A percentile compares a stretch with the other conserved stretches of the same genome.
These are phyloP conservation scores for Axea sp. DNA, from an alignment of 2,888 invertebrate genomes.

Conservation along the genomic window DNA sequence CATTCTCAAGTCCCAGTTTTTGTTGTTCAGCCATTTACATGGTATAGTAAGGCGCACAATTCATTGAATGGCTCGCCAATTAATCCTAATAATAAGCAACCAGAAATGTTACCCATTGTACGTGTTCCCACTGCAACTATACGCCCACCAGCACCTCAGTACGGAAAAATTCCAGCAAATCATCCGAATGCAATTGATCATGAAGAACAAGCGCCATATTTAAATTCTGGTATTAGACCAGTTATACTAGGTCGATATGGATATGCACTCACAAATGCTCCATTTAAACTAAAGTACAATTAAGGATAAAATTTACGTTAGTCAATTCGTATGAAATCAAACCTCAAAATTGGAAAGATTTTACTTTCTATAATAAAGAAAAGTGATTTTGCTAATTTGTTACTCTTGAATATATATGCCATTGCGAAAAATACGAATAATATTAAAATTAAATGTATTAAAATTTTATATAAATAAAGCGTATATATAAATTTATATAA, in stretches of 20 bases:
- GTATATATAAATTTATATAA: no score
- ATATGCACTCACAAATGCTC: conserved; percentile 60
- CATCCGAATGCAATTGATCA: conserved; percentile 28
- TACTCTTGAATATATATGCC: no score
- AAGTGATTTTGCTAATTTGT: no score
- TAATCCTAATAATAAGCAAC: conserved; percentile 16
- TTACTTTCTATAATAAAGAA: no score
- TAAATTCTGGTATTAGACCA: conserved; percentile 44
- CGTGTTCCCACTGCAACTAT: conserved; percentile 51
- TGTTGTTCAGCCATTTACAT: conserved; percentile 54
- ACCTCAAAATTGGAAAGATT: no score
- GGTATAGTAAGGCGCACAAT: conserved; percentile 33
- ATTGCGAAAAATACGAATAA: no score
- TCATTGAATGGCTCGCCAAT: conserved; percentile 7
- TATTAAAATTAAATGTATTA: no score
- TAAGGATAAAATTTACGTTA: no score
- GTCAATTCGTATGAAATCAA: no score
- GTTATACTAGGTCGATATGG: conserved; percentile 63
- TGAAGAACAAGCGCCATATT: conserved; percentile 25
- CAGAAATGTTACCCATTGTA: conserved; percentile 43
- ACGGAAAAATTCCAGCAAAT: conserved; percentile 27
- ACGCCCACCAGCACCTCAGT: conserved; percentile 32
- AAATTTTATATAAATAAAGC: no score
- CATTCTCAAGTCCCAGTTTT: conserved; percentile 40
- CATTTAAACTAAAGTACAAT: conserved; percentile 48